A percentile compares a stretch with the other conserved stretches of the same genome.
Conservation (phyloP, 2,888 invertebrate genomes). For the Timema podura region DNA sequence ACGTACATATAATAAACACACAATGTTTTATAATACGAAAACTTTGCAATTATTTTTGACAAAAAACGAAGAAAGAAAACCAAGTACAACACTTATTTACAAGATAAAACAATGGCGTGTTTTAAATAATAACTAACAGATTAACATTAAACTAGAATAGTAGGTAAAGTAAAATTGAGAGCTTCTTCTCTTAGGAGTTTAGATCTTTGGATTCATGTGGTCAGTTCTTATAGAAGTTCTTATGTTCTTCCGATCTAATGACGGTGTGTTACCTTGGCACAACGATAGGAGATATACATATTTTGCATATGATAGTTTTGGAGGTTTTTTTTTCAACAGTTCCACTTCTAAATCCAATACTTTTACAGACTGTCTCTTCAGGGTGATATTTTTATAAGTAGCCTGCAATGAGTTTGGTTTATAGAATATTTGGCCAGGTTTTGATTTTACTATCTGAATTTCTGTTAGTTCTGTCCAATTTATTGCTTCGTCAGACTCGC, state of each 20-base stretch:
- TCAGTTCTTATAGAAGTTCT: neutral
- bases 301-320: neutral
- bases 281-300: neutral
- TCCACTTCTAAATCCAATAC: neutral
- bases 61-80: too few species aligned
- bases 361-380: neutral
- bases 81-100: too few species aligned
- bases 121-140: too few species aligned
- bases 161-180: too few species aligned
- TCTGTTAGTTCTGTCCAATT: neutral
- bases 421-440: neutral
- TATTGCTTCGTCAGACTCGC: neutral
- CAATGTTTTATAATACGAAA: too few species aligned
- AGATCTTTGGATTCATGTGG: too few species aligned
- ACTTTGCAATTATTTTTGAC: too few species aligned
- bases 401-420: neutral
- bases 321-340: neutral
- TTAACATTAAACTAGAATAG: too few species aligned
- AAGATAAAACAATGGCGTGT: too few species aligned
- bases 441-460: neutral
- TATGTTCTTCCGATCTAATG: neutral
- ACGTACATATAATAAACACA: too few species aligned
- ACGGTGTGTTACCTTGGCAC: neutral
- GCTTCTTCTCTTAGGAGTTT: too few species aligned
- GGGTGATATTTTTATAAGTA: neutral